These are phyloP conservation scores for Eilema caniola DNA, from an alignment of 2,888 invertebrate genomes.

Conservation along the genomic window DNA sequence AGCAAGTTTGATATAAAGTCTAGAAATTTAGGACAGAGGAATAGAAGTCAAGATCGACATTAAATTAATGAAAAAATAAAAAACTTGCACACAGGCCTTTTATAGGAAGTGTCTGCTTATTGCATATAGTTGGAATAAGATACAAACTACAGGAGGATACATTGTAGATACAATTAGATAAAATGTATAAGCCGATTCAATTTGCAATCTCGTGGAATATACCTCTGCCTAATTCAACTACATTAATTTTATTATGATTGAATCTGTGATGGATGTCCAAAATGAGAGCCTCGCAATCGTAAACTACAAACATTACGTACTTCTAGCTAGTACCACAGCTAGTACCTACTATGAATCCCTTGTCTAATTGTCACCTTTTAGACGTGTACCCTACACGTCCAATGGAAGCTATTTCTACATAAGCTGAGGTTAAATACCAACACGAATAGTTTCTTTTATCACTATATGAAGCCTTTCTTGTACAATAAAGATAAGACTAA, in stretches of 20 bases:
- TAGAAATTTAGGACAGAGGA: background rate
- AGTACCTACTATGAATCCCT: background rate
- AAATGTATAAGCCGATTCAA: background rate
- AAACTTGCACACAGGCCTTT: background rate
- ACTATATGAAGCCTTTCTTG: slow-evolving; percentile 48
- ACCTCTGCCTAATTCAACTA: background rate
- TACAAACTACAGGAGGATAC: background rate
- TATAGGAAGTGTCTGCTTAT: too few relatives aligned
- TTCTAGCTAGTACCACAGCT: background rate
- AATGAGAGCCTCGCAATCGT: background rate
- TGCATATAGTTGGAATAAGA: background rate
- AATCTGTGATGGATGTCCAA: background rate
- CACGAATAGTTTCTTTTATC: slow-evolving; percentile 34
- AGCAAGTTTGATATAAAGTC: background rate
- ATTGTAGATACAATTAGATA: too few relatives aligned
- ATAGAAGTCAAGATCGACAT: background rate
- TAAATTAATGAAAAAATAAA: background rate
- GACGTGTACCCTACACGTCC: background rate
- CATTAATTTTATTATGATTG: background rate
- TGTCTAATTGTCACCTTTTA: background rate
- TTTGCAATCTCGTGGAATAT: background rate
- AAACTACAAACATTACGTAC: too few relatives aligned
- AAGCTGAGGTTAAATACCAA: background rate
- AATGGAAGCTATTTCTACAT: background rate
- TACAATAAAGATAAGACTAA: slow-evolving; percentile 61